Evolutionary conservation across 2,888 invertebrate species (phyloP).

Genomic region (Oxycera nigricornis): DNA sequence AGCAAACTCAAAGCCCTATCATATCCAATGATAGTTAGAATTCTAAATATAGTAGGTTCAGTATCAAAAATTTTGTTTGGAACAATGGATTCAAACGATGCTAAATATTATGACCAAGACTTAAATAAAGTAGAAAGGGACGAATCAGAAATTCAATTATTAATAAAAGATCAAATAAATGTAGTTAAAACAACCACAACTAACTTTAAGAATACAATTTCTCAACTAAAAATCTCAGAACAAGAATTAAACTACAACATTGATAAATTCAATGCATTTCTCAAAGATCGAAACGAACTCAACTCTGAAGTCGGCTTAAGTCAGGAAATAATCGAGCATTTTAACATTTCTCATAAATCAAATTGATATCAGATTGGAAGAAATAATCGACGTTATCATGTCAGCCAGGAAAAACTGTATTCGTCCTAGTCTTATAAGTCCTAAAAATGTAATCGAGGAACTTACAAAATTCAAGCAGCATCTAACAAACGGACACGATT

Average conservation of each 20-base stretch:
- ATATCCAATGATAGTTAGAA: neutral
- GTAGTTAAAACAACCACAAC: neutral
- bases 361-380: slow-evolving; percentile 42
- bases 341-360: slow-evolving; percentile 44
- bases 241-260: neutral
- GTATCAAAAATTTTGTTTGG: too few species aligned
- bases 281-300: neutral
- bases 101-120: too few species aligned
- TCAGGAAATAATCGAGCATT: slow-evolving; percentile 6
- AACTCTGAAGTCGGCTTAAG: neutral
- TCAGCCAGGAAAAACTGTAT: slow-evolving; percentile 46
- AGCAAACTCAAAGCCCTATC: neutral
- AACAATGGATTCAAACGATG: too few species aligned
- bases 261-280: slow-evolving; percentile 4
- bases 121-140: too few species aligned
- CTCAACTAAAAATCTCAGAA: neutral
- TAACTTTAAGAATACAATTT: too few species aligned
- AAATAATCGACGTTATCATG: slow-evolving; percentile 43
- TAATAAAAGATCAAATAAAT: slow-evolving; percentile 7
- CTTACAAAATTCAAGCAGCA: slow-evolving; percentile 16
- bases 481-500: neutral
- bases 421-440: slow-evolving; percentile 47
- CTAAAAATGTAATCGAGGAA: slow-evolving; percentile 42
- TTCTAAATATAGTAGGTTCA: slow-evolving; percentile 9
- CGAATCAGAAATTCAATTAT: neutral